These are phyloP conservation scores for Mimachlamys varia DNA, from an alignment of 2,888 invertebrate species.

Conservation along the genomic window DNA sequence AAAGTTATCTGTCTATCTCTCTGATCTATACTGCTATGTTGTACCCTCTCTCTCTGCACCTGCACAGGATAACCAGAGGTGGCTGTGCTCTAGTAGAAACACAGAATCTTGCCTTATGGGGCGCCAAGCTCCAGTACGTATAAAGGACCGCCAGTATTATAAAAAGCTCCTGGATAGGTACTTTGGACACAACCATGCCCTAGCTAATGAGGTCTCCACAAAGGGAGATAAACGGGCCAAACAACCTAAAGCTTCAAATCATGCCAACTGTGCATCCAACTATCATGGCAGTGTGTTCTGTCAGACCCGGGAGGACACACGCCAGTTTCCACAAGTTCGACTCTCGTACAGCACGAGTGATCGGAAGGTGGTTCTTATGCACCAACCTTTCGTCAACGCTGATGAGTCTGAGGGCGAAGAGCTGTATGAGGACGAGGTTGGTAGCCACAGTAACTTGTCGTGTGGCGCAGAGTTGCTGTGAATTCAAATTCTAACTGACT, in stretches of 20 bases:
- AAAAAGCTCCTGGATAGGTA: constrained; percentile 76
- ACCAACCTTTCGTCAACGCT: constrained; percentile 59
- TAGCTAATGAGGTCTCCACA: constrained; percentile 68
- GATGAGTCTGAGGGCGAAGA: constrained; percentile 66
- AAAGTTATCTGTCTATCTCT: neutral
- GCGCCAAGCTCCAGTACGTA: constrained; percentile 68
- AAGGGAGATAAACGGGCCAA: constrained; percentile 51
- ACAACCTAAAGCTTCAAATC: constrained; percentile 47
- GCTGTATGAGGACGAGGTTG: constrained; percentile 66
- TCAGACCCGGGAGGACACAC: constrained; percentile 62
- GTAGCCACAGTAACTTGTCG: constrained; percentile 39
- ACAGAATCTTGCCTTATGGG: constrained; percentile 66
- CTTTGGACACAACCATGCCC: constrained; percentile 74
- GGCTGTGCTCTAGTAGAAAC: constrained; percentile 66
- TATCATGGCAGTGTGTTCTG: constrained; percentile 57
- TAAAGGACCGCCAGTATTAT: constrained; percentile 75
- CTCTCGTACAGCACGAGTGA: constrained; percentile 68
- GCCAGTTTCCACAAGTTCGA: constrained; percentile 68
- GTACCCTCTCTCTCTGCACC: constrained; percentile 52
- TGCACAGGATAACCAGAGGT: constrained; percentile 69
- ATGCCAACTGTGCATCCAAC: constrained; percentile 45
- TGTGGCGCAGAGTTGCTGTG: constrained; percentile 39
- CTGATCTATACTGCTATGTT: neutral
- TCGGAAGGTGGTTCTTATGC: constrained; percentile 63
- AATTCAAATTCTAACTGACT: constrained; percentile 5